Base-by-base conservation (phyloP, 2,113 vertebrate species). In the Cyanoramphus novaezelandiae region DNA sequence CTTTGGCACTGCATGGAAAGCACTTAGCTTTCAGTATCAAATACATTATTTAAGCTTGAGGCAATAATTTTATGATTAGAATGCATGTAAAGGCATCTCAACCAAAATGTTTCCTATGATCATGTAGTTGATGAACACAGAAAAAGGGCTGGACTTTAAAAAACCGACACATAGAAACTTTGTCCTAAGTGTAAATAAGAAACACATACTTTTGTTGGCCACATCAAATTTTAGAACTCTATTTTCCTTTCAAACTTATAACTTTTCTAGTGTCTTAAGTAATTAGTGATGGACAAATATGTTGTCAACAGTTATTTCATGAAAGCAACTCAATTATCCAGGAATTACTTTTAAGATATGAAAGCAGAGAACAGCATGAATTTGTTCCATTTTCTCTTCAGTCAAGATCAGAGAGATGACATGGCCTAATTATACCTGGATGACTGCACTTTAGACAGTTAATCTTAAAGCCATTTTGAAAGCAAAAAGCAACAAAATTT, bases 341-440 rank as follows among this genome's bases (percentile, higher is more conserved):
- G 65, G 84, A 96, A 82, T 93, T 90, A 93, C 83, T 94, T 92
- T 91, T 94, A 83, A 95, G 90, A 93, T 83, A 11, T 64, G 55
- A 93, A 92, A 88, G 69, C 68, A 96, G 89, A 7, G 84, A 91
- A 92, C 86, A 92, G 77, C 77, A 95, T 80, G 57, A 86, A 92
- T 95, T 96, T 92, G 80, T 80, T 95, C 70, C 81, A 92, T 69
- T 79, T 92, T 82, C 49, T 63, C 74, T 69, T 92, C 88, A 76
- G 65, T 82, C 75, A 76, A 71, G 88, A 93, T 67, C 63, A 94
- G 92, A 93, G 84, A 94, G 92, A 96, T 90, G 86, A 91, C 82
- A 83, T 16, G 15, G 88, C 39, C 81, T 96, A 95, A 95, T 94
- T 96, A 94, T 39, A 96, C 92, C 88, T 93, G 95, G 79, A 81